Conservation (phyloP, 2,113 vertebrate species). For the Eubucco bourcierii region DNA sequence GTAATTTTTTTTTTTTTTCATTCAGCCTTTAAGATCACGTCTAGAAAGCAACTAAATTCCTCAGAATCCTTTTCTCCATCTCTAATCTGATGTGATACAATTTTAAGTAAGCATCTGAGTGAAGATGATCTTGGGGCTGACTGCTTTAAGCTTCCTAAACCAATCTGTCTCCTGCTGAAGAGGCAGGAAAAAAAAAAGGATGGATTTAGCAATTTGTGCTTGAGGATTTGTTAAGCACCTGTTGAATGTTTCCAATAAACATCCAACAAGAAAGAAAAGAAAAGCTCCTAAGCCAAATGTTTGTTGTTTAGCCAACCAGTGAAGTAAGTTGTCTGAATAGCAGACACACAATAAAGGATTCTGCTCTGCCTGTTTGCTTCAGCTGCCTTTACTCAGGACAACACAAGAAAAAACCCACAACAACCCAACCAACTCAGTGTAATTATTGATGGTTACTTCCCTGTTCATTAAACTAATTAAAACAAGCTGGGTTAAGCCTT, state of each 20-base stretch:
- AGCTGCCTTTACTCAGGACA: background rate
- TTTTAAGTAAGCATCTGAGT: background rate
- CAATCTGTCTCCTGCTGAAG: background rate
- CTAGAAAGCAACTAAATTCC: background rate
- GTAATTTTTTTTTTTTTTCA: background rate
- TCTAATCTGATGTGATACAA: background rate
- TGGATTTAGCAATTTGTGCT: background rate
- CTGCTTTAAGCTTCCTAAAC: background rate
- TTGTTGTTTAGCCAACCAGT: background rate
- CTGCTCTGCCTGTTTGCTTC: background rate
- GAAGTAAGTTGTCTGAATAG: background rate
- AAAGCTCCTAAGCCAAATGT: background rate
- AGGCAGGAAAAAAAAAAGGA: too few relatives aligned
- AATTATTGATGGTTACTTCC: background rate
- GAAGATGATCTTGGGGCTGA: background rate
- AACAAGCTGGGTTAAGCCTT: background rate
- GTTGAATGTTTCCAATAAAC: background rate
- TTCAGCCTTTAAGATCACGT: background rate
- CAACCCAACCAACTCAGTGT: too few relatives aligned
- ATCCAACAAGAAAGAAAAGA: background rate
- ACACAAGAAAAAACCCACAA: background rate
- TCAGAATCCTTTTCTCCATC: background rate
- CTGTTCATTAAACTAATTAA: background rate
- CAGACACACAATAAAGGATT: background rate
- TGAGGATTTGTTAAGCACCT: background rate